A percentile compares a stretch with the other conserved stretches of the same genome.
These are phyloP conservation scores for Cecidostiba fungosa DNA, from an alignment of 2,888 invertebrate genomes.

Conservation along the genomic window DNA sequence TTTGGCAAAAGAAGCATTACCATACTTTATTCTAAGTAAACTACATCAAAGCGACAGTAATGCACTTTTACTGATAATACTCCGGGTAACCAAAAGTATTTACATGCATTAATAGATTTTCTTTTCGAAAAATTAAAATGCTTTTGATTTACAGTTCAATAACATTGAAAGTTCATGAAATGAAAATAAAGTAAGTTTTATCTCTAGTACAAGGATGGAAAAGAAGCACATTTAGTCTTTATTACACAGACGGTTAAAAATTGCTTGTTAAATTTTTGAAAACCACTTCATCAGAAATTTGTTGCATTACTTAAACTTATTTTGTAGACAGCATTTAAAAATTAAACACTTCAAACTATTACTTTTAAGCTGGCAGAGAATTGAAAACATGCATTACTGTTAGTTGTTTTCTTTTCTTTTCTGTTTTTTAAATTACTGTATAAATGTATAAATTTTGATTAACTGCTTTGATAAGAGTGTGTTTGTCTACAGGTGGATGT, in stretches of 20 bases:
- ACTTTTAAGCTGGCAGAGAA: conserved; percentile 47
- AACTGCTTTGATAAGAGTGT: conserved; percentile 14
- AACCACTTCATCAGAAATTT: conserved; percentile 54
- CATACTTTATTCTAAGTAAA: conserved; percentile 56
- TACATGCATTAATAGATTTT: conserved; percentile 54
- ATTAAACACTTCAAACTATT: conserved; percentile 25
- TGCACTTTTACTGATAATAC: conserved; percentile 52
- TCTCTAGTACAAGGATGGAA: conserved; percentile 21
- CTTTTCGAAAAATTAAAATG: conserved; percentile 17
- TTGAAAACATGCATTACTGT: conserved; percentile 56
- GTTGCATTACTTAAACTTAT: conserved; percentile 41
- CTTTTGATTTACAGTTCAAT: conserved; percentile 26
- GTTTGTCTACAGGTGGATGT: conserved; percentile 50
- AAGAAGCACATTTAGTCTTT: conserved; percentile 55
- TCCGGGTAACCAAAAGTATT: conserved; percentile 55
- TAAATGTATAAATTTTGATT: conserved; percentile 25
- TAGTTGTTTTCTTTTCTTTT: conserved; percentile 34
- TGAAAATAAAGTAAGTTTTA: conserved; percentile 43
- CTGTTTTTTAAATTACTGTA: conserved; percentile 3
- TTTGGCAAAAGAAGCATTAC: conserved; percentile 61
- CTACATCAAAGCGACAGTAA: conserved; percentile 60
- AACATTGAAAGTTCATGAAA: conserved; percentile 36
- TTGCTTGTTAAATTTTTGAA: conserved; percentile 36
- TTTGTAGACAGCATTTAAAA: conserved; percentile 26
- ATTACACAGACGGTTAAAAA: conserved; percentile 38